phyloP scores from a whole-genome alignment of 2,797 vertebrate genomes.

The Corythornis leucogaster region DNA sequence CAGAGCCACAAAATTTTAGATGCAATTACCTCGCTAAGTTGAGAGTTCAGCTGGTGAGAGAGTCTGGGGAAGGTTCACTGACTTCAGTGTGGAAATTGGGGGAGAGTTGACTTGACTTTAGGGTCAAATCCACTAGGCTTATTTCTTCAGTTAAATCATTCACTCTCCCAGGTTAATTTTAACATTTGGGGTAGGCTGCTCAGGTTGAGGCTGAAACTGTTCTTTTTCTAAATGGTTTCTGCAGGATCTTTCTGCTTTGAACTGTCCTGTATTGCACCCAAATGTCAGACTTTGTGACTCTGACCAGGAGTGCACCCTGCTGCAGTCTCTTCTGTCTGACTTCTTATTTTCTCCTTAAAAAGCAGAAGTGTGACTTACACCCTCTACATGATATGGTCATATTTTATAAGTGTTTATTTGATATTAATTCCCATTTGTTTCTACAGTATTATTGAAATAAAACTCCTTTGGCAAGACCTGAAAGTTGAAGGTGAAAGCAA shows the following conservation, averaged over 20 bases:
- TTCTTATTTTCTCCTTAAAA: neutral
- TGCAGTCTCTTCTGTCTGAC: neutral
- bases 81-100: neutral
- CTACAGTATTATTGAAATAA: neutral
- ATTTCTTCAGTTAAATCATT: constrained; percentile 4
- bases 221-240: constrained; percentile 6
- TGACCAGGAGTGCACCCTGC: neutral
- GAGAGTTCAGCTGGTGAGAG: neutral
- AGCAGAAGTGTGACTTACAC: neutral
- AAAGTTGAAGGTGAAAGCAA: constrained; percentile 56
- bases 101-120: neutral
- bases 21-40: neutral
- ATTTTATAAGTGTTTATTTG: constrained; percentile 16
- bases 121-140: neutral
- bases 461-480: constrained; percentile 40
- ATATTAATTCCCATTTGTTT: neutral
- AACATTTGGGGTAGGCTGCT: neutral
- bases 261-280: neutral
- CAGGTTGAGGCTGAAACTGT: neutral
- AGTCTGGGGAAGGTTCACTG: neutral
- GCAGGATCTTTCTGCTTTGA: neutral
- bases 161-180: constrained; percentile 30
- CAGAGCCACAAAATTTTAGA: neutral
- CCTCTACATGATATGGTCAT: too few species aligned
- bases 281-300: neutral